Conservation (phyloP, 1,140 invertebrate genomes). For the Stegodyphus dumicola region DNA sequence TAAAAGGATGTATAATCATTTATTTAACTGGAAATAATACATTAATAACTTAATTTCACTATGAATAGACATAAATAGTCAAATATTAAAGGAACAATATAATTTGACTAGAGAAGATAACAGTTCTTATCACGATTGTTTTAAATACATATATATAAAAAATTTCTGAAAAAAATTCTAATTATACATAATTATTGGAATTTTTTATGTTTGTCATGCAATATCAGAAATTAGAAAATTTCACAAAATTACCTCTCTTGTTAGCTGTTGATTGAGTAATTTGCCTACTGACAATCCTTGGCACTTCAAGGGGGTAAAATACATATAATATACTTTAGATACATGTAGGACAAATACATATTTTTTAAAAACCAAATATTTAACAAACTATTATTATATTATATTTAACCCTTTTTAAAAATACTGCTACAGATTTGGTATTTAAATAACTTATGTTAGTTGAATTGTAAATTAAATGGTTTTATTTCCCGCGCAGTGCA, state of each 20-base stretch:
- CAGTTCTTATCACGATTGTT: not conserved
- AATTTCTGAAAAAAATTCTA: too few species aligned
- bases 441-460: too few species aligned
- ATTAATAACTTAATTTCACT: too few species aligned
- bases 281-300: conserved; percentile 90
- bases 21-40: too few species aligned
- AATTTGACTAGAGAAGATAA: not conserved
- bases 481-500: too few species aligned
- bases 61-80: too few species aligned
- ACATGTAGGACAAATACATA: not conserved
- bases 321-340: not conserved
- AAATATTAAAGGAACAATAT: not conserved
- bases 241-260: conserved; percentile 78
- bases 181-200: too few species aligned
- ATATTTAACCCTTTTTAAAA: not conserved
- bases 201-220: too few species aligned
- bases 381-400: not conserved
- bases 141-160: too few species aligned
- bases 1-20: too few species aligned
- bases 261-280: conserved; percentile 88
- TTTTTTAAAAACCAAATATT: conserved; percentile 20
- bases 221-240: not conserved
- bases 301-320: conserved; percentile 76
- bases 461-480: too few species aligned
- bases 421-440: too few species aligned